These are phyloP conservation scores for Clostera curtula DNA, from an alignment of 2,888 invertebrate genomes.

Conservation along the genomic window DNA sequence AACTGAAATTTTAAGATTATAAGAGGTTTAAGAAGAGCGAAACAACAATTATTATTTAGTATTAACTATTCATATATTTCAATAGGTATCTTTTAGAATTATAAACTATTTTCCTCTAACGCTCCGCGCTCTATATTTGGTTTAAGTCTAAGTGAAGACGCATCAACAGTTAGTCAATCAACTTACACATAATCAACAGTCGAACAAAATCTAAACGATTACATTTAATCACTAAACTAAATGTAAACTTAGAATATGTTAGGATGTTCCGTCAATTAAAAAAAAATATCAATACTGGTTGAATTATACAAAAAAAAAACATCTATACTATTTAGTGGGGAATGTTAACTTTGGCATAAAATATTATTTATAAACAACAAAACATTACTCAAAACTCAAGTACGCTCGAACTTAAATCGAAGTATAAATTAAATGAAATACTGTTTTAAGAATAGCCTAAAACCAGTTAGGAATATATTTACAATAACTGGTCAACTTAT, in stretches of 20 bases:
- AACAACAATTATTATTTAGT: slow-evolving; percentile 45
- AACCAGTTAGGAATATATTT: slow-evolving; percentile 59
- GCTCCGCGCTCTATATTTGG: slow-evolving; percentile 73
- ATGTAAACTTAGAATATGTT: slow-evolving; percentile 61
- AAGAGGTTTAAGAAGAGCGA: no score
- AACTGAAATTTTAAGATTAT: no score
- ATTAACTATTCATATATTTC: slow-evolving; percentile 73
- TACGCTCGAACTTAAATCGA: slow-evolving; percentile 62
- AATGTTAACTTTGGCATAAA: slow-evolving; percentile 85
- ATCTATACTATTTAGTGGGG: slow-evolving; percentile 77
- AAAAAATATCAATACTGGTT: slow-evolving; percentile 38
- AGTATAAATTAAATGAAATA: slow-evolving; percentile 72
- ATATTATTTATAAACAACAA: slow-evolving; percentile 73
- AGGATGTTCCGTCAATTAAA: slow-evolving; percentile 43
- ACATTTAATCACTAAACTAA: slow-evolving; percentile 54
- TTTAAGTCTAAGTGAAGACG: slow-evolving; percentile 68
- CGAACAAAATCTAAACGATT: slow-evolving; percentile 57
- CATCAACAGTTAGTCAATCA: slow-evolving; percentile 63
- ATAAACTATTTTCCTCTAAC: slow-evolving; percentile 64
- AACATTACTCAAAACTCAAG: slow-evolving; percentile 63
- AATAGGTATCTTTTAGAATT: slow-evolving; percentile 70
- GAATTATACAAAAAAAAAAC: slow-evolving; percentile 38
- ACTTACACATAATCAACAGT: slow-evolving; percentile 56
- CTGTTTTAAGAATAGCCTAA: slow-evolving; percentile 65
- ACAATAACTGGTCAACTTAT: slow-evolving; percentile 57